Evolutionary conservation across 2,797 vertebrate genomes (phyloP).

Genomic region (Nyctalus aviator): DNA sequence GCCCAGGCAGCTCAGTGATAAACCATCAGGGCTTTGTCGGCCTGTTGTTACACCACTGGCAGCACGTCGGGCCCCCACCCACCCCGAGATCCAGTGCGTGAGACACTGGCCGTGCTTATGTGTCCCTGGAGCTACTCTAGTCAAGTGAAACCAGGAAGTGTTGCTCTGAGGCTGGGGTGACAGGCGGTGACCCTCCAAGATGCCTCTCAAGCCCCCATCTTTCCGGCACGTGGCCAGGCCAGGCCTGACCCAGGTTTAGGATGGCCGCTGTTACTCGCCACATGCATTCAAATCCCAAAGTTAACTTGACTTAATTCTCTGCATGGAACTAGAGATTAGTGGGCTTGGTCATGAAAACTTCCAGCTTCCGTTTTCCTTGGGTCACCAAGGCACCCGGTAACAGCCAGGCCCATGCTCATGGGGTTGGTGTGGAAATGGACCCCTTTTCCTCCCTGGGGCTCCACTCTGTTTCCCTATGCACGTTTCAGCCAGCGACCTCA

Average conservation of each 20-base stretch:
- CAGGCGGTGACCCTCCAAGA: not conserved
- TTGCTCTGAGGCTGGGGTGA: not conserved
- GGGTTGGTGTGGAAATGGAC: not conserved
- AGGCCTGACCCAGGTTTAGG: not conserved
- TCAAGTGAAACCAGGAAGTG: not conserved
- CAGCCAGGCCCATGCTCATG: too few species aligned
- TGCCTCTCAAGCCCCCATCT: not conserved
- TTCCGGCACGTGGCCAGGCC: not conserved
- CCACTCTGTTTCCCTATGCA: not conserved
- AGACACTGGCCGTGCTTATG: not conserved
- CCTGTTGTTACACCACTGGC: not conserved
- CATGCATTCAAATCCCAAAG: not conserved
- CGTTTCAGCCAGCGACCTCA: not conserved
- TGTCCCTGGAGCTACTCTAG: not conserved
- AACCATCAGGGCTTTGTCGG: not conserved
- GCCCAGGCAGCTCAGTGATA: not conserved
- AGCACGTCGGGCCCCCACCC: not conserved
- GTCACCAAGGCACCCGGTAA: not conserved
- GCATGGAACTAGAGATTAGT: constrained; percentile 8
- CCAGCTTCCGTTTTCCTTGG: not conserved
- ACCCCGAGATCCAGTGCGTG: not conserved
- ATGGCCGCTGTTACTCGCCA: not conserved
- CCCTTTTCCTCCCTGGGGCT: not conserved
- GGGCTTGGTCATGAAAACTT: not conserved
- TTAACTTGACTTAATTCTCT: constrained; percentile 26